Percentiles rank a stretch among this genome's conserved stretches.
phyloP scores from a whole-genome alignment of 2,888 invertebrate genomes.

The Zelleria hepariella region DNA sequence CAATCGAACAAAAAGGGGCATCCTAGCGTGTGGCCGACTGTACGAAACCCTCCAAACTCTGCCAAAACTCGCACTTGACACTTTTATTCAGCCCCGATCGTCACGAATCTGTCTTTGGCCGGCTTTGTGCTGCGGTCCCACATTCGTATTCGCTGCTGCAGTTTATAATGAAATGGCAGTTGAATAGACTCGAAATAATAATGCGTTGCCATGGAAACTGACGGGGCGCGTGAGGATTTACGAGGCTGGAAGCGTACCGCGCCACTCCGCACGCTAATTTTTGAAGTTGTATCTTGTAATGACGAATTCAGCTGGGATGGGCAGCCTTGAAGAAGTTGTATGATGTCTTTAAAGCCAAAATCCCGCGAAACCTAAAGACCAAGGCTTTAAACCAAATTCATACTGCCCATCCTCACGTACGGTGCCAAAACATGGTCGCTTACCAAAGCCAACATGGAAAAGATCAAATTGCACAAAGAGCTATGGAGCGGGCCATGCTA shows the following conservation, averaged over 20 bases:
- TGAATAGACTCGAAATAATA: conserved; percentile 45
- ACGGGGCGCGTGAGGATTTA: conserved; percentile 29
- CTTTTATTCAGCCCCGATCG: conserved; percentile 22
- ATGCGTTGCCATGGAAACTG: conserved; percentile 21
- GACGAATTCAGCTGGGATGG: no score
- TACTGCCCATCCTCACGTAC: no score
- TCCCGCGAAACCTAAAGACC: no score
- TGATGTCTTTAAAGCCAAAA: no score
- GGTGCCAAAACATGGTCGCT: no score
- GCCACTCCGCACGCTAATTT: not conserved
- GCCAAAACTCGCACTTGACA: not conserved
- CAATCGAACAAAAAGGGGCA: not conserved
- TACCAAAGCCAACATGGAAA: no score
- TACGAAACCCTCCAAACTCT: not conserved
- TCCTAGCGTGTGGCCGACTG: not conserved
- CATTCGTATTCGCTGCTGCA: conserved; percentile 23
- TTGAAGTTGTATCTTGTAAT: not conserved
- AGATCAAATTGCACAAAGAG: no score
- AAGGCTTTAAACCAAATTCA: no score
- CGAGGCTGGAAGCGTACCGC: conserved; percentile 14
- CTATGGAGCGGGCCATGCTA: no score
- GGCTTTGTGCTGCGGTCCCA: not conserved
- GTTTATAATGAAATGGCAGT: conserved; percentile 52
- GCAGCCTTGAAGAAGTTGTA: no score
- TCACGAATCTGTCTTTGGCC: conserved; percentile 24